Base-by-base conservation (phyloP, 2,888 invertebrate genomes). In the Aleiodes testaceus region DNA sequence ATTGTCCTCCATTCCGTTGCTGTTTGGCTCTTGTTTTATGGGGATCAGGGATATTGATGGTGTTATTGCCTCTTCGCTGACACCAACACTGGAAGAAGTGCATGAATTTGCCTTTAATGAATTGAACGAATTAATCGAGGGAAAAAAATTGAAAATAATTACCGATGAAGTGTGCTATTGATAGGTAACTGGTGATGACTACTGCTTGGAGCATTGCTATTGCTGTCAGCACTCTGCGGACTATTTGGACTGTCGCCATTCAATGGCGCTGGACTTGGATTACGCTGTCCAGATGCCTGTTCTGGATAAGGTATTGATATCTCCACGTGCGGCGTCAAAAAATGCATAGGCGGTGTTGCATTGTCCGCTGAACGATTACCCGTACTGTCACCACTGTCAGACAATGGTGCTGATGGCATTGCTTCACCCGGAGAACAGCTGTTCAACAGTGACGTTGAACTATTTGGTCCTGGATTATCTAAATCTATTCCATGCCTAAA, bases 271-370 rank as follows among this genome's bases (percentile, higher is more conserved):
- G 85, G 86, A 76, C 85, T 86, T 65, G 81, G 78, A 78, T 86
- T 85, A 7, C 81, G 80, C 72, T 82, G 83, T 9, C 73, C 74
- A 22, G 77, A 36, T 1, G 92, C 91, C 81, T 93, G 93, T 78
- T 94, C 94, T 74, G 93, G 93, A 83, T 95, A 95, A 16, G 94
- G 93, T 92, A 95, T 94, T 49, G 95, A 95, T 86, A 96, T 96
- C 89, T 96, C 96, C 44, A 96, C 95, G 80, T 96, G 96, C 5
- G 96, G 96, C 45, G 96, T 95, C 49, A 96, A 89, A 85, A 96
- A 96, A 87, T 96, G 95, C 95, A 95, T 95, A 0, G 95, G 95
- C 11, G 95, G 95, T 55, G 95, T 95, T 7, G 94, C 94, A 82
- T 95, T 95, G 84, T 95, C 95, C n/a, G 93, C 92, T 0, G 94